These are phyloP conservation scores for Sebastes fasciatus DNA, from an alignment of 2,113 vertebrate species.

Conservation along the genomic window DNA sequence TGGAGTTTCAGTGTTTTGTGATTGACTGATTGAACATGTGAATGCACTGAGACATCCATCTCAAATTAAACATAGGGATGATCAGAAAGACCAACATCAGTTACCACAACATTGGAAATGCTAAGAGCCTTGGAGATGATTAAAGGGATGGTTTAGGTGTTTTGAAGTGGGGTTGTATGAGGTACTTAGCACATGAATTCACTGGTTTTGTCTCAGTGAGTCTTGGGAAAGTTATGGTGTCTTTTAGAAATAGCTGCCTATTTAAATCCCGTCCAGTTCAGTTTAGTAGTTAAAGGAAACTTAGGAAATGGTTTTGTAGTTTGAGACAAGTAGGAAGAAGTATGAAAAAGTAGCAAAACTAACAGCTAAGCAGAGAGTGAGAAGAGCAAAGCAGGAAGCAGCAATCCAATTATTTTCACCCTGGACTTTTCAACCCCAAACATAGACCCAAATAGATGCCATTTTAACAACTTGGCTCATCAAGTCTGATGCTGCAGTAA, in stretches of 20 bases:
- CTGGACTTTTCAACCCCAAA: neutral
- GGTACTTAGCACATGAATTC: neutral
- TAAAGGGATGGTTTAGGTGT: too few relatives aligned
- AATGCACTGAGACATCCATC: too few relatives aligned
- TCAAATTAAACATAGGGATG: too few relatives aligned
- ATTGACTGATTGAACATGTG: neutral
- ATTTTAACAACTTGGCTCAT: too few relatives aligned
- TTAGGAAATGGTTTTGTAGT: neutral
- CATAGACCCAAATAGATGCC: neutral
- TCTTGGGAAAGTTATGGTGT: neutral
- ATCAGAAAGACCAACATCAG: neutral
- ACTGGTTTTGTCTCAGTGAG: conserved; percentile 1
- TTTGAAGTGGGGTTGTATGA: too few relatives aligned
- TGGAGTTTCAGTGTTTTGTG: neutral
- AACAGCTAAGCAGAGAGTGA: neutral
- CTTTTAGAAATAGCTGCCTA: neutral
- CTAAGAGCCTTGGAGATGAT: neutral
- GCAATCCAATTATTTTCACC: conserved; percentile 7
- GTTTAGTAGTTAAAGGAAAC: neutral
- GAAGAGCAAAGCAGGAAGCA: neutral
- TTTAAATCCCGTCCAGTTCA: neutral
- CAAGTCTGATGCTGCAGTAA: neutral
- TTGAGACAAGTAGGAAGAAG: neutral
- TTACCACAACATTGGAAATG: neutral
- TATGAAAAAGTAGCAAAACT: neutral